These are phyloP conservation scores for Aporrectodea caliginosa DNA, from an alignment of 1,140 invertebrate genomes.

Conservation along the genomic window DNA sequence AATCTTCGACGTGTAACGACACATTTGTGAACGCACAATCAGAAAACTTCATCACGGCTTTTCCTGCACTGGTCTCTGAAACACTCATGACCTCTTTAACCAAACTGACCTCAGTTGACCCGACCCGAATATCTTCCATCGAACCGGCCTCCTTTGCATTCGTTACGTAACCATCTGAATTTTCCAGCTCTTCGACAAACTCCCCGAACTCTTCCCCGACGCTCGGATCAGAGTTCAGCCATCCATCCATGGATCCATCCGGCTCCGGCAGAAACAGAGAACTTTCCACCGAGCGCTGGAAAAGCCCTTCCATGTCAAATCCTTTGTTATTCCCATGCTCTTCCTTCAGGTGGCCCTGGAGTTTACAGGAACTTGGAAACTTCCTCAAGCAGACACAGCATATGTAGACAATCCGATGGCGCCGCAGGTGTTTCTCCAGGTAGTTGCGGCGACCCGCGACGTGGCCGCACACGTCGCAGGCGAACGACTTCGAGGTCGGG, in stretches of 20 bases:
- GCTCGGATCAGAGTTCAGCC: too few relatives aligned
- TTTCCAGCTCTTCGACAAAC: slow-evolving; percentile 23
- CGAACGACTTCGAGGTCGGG: slow-evolving; percentile 35
- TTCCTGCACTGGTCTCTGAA: too few relatives aligned
- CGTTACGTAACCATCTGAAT: too few relatives aligned
- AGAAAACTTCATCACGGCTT: too few relatives aligned
- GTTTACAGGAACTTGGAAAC: slow-evolving; percentile 45
- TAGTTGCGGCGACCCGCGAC: slow-evolving; percentile 47
- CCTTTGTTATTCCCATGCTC: slow-evolving; percentile 32
- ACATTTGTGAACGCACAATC: too few relatives aligned
- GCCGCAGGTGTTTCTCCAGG: slow-evolving; percentile 52
- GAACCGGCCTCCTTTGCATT: too few relatives aligned
- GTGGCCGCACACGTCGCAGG: slow-evolving; percentile 52
- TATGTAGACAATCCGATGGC: slow-evolving; percentile 50
- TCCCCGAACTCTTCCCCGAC: slow-evolving; percentile 25
- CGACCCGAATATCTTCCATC: too few relatives aligned
- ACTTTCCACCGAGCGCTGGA: not conserved
- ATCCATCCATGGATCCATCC: not conserved
- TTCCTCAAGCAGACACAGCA: slow-evolving; percentile 37
- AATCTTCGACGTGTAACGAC: too few relatives aligned
- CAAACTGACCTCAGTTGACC: too few relatives aligned
- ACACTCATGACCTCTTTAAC: too few relatives aligned
- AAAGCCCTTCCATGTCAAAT: not conserved
- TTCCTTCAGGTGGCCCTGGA: slow-evolving; percentile 49
- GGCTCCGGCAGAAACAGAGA: not conserved